Percentiles rank a stretch among this genome's conserved stretches.
These are phyloP conservation scores for Cavia porcellus DNA, from an alignment of 2,113 vertebrate species.

Conservation along the genomic window DNA sequence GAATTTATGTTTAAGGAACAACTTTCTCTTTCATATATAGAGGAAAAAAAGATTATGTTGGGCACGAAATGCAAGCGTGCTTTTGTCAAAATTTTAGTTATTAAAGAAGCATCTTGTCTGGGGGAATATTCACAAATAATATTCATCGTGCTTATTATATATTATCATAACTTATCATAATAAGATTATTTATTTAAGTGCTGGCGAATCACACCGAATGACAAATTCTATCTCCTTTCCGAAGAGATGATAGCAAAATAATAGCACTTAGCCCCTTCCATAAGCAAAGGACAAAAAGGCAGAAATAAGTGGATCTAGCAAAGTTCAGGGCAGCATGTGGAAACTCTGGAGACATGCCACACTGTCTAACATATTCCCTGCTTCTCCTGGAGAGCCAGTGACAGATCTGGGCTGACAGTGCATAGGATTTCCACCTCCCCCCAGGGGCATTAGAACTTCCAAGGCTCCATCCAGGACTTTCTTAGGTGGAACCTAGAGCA, in stretches of 20 bases:
- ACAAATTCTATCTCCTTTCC: not conserved
- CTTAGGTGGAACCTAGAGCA: not conserved
- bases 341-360: not conserved
- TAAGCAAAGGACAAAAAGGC: not conserved
- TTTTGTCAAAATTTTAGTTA: slow-evolving; percentile 13
- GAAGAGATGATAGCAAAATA: not conserved
- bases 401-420: not conserved
- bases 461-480: not conserved
- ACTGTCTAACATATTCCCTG: not conserved
- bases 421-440: not conserved
- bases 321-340: not conserved
- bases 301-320: not conserved
- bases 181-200: not conserved
- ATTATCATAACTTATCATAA: not conserved
- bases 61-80: not conserved
- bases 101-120: not conserved
- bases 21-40: not conserved
- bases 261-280: not conserved
- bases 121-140: not conserved
- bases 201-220: not conserved
- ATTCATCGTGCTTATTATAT: not conserved
- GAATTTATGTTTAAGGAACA: not conserved
- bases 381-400: not conserved
- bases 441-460: not conserved
- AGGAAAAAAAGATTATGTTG: not conserved